phyloP scores from a whole-genome alignment of 92 coral and sea anemone genomes.

The Palythoa caribaeorum region DNA sequence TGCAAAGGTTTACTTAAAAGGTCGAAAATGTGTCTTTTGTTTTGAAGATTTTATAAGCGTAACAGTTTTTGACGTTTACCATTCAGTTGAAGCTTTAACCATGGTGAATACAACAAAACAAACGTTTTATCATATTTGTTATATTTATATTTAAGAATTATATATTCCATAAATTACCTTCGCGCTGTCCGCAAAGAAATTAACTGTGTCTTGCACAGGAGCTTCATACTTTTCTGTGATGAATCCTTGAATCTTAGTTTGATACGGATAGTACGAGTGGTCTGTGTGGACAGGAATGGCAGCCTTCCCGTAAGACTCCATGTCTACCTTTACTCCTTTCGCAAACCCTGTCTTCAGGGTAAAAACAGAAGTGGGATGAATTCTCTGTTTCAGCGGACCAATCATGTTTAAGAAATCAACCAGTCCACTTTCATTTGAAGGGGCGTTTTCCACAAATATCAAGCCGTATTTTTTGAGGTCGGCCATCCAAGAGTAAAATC shows the following conservation, averaged over 20 bases:
- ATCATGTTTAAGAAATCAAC: slow-evolving; percentile 29
- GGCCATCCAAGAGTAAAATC: slow-evolving; percentile 24
- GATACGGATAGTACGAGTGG: slow-evolving; percentile 24
- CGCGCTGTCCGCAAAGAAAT: slow-evolving; percentile 30
- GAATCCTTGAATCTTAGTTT: slow-evolving; percentile 3
- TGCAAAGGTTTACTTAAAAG: no score
- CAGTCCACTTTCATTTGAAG: background rate
- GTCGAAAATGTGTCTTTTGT: no score
- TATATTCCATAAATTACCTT: no score
- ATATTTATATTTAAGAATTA: no score
- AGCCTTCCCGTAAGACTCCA: slow-evolving; percentile 34
- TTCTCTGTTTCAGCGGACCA: slow-evolving; percentile 22
- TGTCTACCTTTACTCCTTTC: slow-evolving; percentile 27
- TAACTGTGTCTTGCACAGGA: slow-evolving; percentile 22
- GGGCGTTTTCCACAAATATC: slow-evolving; percentile 34
- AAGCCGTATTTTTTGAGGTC: slow-evolving; percentile 19
- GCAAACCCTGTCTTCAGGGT: slow-evolving; percentile 17
- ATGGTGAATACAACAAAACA: no score
- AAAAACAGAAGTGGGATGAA: slow-evolving; percentile 28
- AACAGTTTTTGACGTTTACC: no score
- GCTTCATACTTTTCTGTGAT: slow-evolving; percentile 15
- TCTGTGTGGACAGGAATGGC: slow-evolving; percentile 29
- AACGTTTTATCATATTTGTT: no score
- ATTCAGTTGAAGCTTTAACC: no score
- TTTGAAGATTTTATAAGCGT: no score